A percentile compares a stretch with the other conserved stretches of the same genome.
phyloP scores from a whole-genome alignment of 1,140 invertebrate species.

The Antheraea pernyi region DNA sequence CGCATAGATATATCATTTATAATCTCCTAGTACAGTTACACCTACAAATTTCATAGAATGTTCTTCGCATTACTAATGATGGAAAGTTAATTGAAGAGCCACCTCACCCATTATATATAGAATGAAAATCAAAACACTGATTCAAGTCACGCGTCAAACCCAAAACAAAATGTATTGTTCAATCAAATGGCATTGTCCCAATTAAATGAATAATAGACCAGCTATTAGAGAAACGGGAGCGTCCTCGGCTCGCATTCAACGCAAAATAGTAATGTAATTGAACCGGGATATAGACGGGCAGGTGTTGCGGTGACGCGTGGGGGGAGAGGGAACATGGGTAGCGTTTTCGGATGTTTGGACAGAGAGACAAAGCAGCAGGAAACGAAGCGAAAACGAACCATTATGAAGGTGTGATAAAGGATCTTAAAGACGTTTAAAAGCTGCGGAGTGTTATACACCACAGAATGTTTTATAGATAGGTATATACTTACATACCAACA shows the following conservation, averaged over 20 bases:
- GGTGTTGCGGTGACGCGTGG: constrained; percentile 6
- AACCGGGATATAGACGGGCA: neutral
- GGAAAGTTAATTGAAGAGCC: no score
- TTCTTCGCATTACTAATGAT: no score
- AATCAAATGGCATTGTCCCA: neutral
- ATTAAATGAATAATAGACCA: constrained; percentile 1
- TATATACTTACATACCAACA: neutral
- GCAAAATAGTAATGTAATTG: constrained; percentile 10
- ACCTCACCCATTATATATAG: neutral
- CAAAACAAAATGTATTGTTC: neutral
- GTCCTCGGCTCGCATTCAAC: neutral
- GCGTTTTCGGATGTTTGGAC: constrained; percentile 44
- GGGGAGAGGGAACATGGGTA: constrained; percentile 14
- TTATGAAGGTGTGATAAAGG: constrained; percentile 31
- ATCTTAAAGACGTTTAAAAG: constrained; percentile 37
- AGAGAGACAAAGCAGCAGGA: constrained; percentile 49
- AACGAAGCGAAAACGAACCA: constrained; percentile 29
- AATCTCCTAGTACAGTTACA: no score
- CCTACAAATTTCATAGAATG: no score
- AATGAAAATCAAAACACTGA: neutral
- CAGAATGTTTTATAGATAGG: neutral
- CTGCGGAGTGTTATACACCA: constrained; percentile 33
- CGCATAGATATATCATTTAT: no score
- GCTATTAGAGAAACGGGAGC: neutral
- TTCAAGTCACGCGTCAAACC: neutral